These are phyloP conservation scores for Bombyx mandarina DNA, from an alignment of 1,140 invertebrate genomes.

Conservation along the genomic window DNA sequence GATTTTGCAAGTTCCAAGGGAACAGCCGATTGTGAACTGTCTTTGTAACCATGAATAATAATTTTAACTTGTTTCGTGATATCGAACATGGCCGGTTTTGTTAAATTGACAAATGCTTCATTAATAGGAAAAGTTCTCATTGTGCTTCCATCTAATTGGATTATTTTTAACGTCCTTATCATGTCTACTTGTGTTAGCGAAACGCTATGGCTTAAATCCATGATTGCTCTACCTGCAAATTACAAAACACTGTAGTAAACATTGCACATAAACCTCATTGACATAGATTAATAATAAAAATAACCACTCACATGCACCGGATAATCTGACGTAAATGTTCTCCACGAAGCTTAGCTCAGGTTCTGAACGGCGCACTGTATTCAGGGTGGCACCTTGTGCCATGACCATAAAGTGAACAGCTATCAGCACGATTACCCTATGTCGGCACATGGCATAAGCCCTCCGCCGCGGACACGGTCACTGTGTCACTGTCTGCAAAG, in stretches of 20 bases:
- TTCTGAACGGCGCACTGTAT: constrained; percentile 13
- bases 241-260: constrained; percentile 13
- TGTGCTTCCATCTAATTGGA: constrained; percentile 31
- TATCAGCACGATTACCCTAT: constrained; percentile 28
- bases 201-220: constrained; percentile 43
- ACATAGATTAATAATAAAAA: not conserved
- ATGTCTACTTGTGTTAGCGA: constrained; percentile 41
- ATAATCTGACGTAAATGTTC: constrained; percentile 51
- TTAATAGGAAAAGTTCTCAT: constrained; percentile 40
- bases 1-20: constrained; percentile 46
- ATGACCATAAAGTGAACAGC: constrained; percentile 19
- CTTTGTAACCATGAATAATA: constrained; percentile 58
- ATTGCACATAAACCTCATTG: constrained; percentile 2
- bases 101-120: constrained; percentile 40
- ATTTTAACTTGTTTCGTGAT: constrained; percentile 61
- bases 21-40: constrained; percentile 48
- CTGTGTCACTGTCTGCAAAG: constrained; percentile 51
- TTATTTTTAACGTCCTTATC: constrained; percentile 55
- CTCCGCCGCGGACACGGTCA: constrained; percentile 52
- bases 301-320: constrained; percentile 54
- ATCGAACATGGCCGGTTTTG: constrained; percentile 39
- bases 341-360: constrained; percentile 51
- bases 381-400: constrained; percentile 15
- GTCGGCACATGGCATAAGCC: constrained; percentile 47
- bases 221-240: constrained; percentile 52